These are phyloP conservation scores for Brevipalpus yothersi DNA, from an alignment of 1,140 invertebrate species.

Conservation along the genomic window DNA sequence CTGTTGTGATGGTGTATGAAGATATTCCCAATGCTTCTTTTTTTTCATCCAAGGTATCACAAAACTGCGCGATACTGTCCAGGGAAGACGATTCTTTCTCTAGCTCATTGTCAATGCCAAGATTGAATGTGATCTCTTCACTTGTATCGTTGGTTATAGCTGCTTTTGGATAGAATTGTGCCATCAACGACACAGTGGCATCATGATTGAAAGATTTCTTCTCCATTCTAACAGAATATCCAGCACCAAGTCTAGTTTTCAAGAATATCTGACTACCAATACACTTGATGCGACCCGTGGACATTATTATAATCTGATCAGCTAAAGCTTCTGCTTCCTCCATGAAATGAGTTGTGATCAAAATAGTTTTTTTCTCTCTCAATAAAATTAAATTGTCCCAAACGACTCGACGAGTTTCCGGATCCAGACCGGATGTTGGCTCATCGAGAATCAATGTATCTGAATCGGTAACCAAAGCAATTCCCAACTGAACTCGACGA, in stretches of 20 bases:
- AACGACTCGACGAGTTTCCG: constrained; percentile 28
- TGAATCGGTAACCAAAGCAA: constrained; percentile 42
- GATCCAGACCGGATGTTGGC: constrained; percentile 26
- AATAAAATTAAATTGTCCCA: constrained; percentile 28
- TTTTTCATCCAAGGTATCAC: constrained; percentile 35
- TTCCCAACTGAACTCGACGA: constrained; percentile 55
- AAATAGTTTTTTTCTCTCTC: constrained; percentile 34
- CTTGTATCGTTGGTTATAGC: neutral
- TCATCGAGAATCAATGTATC: constrained; percentile 11
- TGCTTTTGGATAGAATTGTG: neutral
- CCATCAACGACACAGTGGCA: neutral
- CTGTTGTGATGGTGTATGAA: constrained; percentile 48
- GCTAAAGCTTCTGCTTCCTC: constrained; percentile 64
- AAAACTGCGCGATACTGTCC: constrained; percentile 17
- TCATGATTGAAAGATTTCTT: constrained; percentile 5
- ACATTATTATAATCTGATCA: constrained; percentile 30
- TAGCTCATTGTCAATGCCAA: neutral
- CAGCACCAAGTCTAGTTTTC: constrained; percentile 23
- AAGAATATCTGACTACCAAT: constrained; percentile 27
- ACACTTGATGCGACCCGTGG: constrained; percentile 25
- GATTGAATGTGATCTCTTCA: neutral
- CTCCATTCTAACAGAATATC: constrained; percentile 12
- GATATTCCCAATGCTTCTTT: constrained; percentile 34
- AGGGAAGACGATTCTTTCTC: neutral
- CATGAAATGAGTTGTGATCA: constrained; percentile 92